Evolutionary conservation across 92 coral and sea anemone species (phyloP).

Genomic region (Siderastrea siderea): DNA sequence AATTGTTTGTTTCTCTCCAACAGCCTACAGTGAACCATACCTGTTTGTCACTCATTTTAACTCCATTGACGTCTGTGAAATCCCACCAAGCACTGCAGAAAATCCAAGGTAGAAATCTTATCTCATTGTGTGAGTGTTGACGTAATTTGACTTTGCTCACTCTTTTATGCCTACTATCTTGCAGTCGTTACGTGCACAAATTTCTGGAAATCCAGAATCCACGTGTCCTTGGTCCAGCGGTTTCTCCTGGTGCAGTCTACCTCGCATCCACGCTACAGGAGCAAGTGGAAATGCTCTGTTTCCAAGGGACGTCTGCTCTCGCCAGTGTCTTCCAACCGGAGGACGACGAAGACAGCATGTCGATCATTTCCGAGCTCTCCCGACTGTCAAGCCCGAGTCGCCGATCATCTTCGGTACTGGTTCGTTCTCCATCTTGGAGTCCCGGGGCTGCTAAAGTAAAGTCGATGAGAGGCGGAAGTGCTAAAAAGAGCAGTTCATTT

Average conservation of each 20-base stretch:
- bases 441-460: slow-evolving; percentile 63
- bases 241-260: slow-evolving; percentile 93
- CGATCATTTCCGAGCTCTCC: slow-evolving; percentile 53
- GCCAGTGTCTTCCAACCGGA: slow-evolving; percentile 79
- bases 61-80: slow-evolving; percentile 96
- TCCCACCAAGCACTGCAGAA: slow-evolving; percentile 79
- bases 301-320: slow-evolving; percentile 89
- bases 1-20: slow-evolving; percentile 16
- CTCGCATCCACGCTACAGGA: slow-evolving; percentile 92
- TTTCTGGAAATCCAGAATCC: slow-evolving; percentile 96
- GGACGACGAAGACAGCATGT: slow-evolving; percentile 71
- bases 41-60: slow-evolving; percentile 97
- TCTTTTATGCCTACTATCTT: background rate
- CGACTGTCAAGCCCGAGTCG: slow-evolving; percentile 55
- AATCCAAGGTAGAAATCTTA: slow-evolving; percentile 77
- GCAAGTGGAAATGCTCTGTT: slow-evolving; percentile 93
- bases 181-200: slow-evolving; percentile 93
- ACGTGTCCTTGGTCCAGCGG: slow-evolving; percentile 95
- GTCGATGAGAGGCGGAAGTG: slow-evolving; percentile 12
- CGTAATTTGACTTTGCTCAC: background rate
- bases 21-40: slow-evolving; percentile 96
- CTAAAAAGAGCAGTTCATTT: slow-evolving; percentile 46
- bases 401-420: slow-evolving; percentile 60
- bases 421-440: slow-evolving; percentile 75
- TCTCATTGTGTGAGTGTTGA: background rate